A percentile compares a stretch with the other conserved stretches of the same genome.
These are phyloP conservation scores for Ceratoteleas bidentatus DNA, from an alignment of 1,140 invertebrate species.

Conservation along the genomic window DNA sequence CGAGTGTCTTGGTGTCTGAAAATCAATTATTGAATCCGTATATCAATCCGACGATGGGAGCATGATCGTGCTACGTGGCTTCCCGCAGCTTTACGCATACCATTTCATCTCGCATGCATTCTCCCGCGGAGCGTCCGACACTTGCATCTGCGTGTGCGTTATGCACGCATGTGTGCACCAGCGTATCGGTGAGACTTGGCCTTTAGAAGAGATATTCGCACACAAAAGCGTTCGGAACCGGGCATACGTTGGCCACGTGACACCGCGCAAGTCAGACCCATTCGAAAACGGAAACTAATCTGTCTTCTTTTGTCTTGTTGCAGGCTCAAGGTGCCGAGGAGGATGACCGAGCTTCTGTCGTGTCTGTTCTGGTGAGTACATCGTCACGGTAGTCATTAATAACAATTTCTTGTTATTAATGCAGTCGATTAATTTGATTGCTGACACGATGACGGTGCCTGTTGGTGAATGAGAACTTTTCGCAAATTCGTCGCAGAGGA, in stretches of 20 bases:
- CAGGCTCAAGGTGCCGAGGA: constrained; percentile 84
- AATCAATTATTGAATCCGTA: constrained; percentile 79
- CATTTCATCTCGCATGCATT: constrained; percentile 59
- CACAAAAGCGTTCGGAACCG: constrained; percentile 41
- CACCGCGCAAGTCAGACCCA: constrained; percentile 60
- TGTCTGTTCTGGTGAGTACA: constrained; percentile 84
- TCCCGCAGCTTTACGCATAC: constrained; percentile 77
- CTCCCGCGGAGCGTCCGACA: constrained; percentile 50
- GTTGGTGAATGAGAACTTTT: background rate
- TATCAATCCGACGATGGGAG: constrained; percentile 76
- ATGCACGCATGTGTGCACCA: constrained; percentile 25
- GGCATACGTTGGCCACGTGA: constrained; percentile 48
- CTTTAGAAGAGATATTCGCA: constrained; percentile 37
- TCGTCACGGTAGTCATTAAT: constrained; percentile 54
- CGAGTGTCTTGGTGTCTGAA: constrained; percentile 70
- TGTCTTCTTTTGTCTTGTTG: constrained; percentile 79
- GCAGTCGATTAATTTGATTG: constrained; percentile 23
- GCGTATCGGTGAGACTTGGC: constrained; percentile 13
- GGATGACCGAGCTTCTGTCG: constrained; percentile 87
- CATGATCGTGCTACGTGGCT: constrained; percentile 71
- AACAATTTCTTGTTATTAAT: constrained; percentile 14
- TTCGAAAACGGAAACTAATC: constrained; percentile 57
- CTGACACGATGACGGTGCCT: background rate
- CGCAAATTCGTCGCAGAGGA: background rate
- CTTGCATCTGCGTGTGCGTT: constrained; percentile 10